Evolutionary conservation across 2,888 invertebrate genomes (phyloP).

Genomic region (Abrostola triplasia): DNA sequence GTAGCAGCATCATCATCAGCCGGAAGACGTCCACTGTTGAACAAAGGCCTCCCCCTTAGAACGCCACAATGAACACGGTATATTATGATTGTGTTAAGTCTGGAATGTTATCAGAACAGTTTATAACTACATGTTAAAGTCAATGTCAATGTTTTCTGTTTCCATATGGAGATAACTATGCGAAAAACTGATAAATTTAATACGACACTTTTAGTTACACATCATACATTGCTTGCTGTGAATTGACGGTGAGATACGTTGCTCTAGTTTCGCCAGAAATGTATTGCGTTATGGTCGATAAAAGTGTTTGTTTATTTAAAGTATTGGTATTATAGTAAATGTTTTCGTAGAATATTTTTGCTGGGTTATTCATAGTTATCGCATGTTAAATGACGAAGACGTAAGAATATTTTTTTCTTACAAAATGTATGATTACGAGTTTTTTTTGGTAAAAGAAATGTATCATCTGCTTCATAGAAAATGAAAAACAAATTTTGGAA

Average conservation of each 20-base stretch:
- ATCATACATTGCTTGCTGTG: constrained; percentile 16
- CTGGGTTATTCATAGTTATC: constrained; percentile 40
- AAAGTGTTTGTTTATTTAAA: constrained; percentile 1
- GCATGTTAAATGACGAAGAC: constrained; percentile 10
- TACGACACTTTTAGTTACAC: not conserved
- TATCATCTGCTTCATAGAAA: not conserved
- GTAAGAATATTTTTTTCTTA: not conserved
- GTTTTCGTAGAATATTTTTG: constrained; percentile 34
- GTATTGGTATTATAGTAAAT: constrained; percentile 2
- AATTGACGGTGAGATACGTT: not conserved
- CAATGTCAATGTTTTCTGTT: constrained; percentile 30
- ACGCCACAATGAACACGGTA: no score
- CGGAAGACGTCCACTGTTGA: no score
- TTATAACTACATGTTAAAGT: constrained; percentile 13
- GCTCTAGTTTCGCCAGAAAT: constrained; percentile 18
- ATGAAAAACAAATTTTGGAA: not conserved
- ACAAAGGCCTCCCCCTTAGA: no score
- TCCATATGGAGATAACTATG: constrained; percentile 5
- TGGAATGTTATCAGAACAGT: not conserved
- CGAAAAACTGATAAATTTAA: constrained; percentile 20
- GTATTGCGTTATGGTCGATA: constrained; percentile 2
- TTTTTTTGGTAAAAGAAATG: not conserved
- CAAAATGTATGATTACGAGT: constrained; percentile 15
- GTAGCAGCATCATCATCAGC: no score
- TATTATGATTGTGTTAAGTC: not conserved